These are phyloP conservation scores for Macrosteles quadrilineatus DNA, from an alignment of 1,140 invertebrate species.

Conservation along the genomic window DNA sequence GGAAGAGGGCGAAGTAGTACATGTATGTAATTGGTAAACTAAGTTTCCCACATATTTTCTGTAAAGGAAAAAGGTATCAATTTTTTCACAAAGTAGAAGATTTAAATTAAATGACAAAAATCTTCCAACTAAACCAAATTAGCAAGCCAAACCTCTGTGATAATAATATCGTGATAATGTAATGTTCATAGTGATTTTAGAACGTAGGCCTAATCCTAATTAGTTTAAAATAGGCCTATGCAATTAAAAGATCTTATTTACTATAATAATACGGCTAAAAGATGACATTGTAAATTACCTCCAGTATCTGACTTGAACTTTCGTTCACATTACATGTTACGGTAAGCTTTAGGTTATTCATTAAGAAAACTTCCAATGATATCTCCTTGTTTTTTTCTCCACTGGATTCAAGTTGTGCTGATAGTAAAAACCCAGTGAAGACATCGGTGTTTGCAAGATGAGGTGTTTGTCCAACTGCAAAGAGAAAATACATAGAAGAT, in stretches of 20 bases:
- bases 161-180: background rate
- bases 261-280: too few relatives aligned
- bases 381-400: slow-evolving; percentile 69
- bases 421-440: slow-evolving; percentile 84
- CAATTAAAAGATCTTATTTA: too few relatives aligned
- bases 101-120: background rate
- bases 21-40: slow-evolving; percentile 74
- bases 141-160: background rate
- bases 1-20: slow-evolving; percentile 86
- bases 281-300: too few relatives aligned
- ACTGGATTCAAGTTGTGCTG: slow-evolving; percentile 87
- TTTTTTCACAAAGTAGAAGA: slow-evolving; percentile 25
- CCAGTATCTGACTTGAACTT: slow-evolving; percentile 77
- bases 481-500: slow-evolving; percentile 40
- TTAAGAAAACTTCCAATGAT: slow-evolving; percentile 77
- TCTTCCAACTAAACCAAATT: slow-evolving; percentile 14
- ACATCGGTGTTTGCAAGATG: slow-evolving; percentile 74
- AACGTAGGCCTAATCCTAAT: too few relatives aligned
- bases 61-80: slow-evolving; percentile 47
- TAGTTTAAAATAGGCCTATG: too few relatives aligned
- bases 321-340: slow-evolving; percentile 80
- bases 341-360: slow-evolving; percentile 82
- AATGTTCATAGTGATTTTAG: background rate
- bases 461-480: slow-evolving; percentile 83
- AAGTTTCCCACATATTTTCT: slow-evolving; percentile 75